Conservation (phyloP, 1,140 invertebrate species). For the roundworm (Caenorhabditis elegans) region DNA sequence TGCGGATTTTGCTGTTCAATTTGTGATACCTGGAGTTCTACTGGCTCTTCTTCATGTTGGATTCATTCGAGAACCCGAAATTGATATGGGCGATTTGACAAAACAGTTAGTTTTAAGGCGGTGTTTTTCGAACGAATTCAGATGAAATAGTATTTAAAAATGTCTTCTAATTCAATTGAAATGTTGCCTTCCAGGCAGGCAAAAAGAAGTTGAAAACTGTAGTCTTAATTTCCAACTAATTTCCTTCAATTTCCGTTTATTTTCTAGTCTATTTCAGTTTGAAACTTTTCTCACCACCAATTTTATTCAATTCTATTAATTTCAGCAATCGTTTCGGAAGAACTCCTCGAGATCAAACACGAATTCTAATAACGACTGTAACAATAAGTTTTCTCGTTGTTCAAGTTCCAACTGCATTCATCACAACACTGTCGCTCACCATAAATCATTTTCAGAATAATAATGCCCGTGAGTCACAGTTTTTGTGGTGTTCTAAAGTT, state of each 20-base stretch:
- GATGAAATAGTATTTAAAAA: too few species aligned
- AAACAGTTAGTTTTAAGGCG: conserved; percentile 44
- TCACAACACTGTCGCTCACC: conserved; percentile 61
- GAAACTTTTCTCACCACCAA: too few species aligned
- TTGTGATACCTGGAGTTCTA: conserved; percentile 60
- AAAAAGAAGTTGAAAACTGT: too few species aligned
- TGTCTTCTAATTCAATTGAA: too few species aligned
- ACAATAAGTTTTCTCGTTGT: conserved; percentile 64
- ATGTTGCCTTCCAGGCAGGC: too few species aligned
- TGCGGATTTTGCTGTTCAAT: conserved; percentile 64
- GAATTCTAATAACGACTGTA: conserved; percentile 65
- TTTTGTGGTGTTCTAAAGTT: too few species aligned
- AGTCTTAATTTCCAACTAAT: too few species aligned
- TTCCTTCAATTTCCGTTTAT: too few species aligned
- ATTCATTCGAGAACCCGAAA: conserved; percentile 62
- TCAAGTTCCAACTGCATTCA: conserved; percentile 61
- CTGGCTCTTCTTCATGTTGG: conserved; percentile 61
- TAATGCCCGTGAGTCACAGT: conserved; percentile 49
- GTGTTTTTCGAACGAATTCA: neutral
- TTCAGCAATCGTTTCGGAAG: conserved; percentile 64
- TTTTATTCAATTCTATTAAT: conserved; percentile 2
- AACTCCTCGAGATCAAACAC: conserved; percentile 61
- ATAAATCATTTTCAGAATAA: conserved; percentile 66
- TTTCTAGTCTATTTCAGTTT: too few species aligned
- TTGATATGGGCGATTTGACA: conserved; percentile 58